phyloP scores from a whole-genome alignment of 92 coral and sea anemone species.

The Umimayanthus kanabou region DNA sequence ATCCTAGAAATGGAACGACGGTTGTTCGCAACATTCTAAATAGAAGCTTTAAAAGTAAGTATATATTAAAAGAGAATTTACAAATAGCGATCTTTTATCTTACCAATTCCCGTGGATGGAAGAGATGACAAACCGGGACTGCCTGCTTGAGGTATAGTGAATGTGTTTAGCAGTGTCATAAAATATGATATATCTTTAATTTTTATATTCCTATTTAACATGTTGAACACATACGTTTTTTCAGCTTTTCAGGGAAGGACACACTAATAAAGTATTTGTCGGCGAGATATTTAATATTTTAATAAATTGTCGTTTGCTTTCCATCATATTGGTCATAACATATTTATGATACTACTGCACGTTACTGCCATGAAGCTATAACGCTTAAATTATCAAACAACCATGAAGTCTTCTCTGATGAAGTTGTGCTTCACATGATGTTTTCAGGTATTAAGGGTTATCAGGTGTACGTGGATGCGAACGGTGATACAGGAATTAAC shows the following conservation, averaged over 20 bases:
- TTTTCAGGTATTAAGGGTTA: conserved; percentile 82
- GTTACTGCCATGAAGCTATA: not conserved
- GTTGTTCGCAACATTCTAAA: conserved; percentile 53
- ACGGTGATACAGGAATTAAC: conserved; percentile 83
- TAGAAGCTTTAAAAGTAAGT: conserved; percentile 68
- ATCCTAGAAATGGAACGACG: conserved; percentile 64
- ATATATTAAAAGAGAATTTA: not conserved
- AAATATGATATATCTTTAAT: too few relatives aligned
- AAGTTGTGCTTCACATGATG: not conserved
- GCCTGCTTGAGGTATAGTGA: too few relatives aligned
- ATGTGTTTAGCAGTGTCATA: too few relatives aligned
- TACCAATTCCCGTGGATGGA: not conserved
- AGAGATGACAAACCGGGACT: not conserved
- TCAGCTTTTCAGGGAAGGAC: too few relatives aligned
- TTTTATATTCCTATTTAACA: too few relatives aligned
- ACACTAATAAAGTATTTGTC: too few relatives aligned
- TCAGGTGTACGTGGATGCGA: conserved; percentile 70
- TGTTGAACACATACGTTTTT: too few relatives aligned
- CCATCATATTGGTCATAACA: too few relatives aligned
- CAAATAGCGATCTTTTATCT: not conserved
- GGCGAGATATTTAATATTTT: too few relatives aligned
- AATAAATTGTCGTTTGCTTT: too few relatives aligned
- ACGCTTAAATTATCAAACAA: too few relatives aligned
- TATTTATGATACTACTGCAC: not conserved
- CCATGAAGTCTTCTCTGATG: too few relatives aligned